Evolutionary conservation across 2,797 vertebrate species (phyloP), one percentile per base, ranked within the genome.

Genomic region (Hoplostethus atlanticus): DNA sequence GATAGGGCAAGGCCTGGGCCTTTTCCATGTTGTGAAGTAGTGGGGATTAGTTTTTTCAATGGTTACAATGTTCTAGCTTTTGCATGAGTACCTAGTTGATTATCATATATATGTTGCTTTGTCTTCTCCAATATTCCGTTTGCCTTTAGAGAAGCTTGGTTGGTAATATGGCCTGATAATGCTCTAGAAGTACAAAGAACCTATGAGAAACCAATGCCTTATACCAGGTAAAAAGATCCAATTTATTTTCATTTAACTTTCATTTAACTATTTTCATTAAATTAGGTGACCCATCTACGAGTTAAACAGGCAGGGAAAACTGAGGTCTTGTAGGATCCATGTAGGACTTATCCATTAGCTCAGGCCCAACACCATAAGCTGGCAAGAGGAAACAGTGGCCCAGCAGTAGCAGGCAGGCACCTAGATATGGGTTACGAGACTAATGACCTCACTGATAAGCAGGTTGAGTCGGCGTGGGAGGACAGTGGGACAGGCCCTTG

Each of bases 391-490:
- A 77, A 77, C 86, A 52, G 84, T 3, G 4, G 71, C 73, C 31
- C 0, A 12, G 71, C 75, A 65, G 81, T 73, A 77, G 79, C 73
- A 31, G 77, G 47, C 74, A 63, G 80, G 84, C 79, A 74, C 82
- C 79, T 67, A 77, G 89, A 92, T 86, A 90, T 76, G 73, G 15
- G 75, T 56, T 73, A 76, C 25, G 5, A 74, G 84, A 70, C 85
- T 68, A 85, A 81, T 92, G 89, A 91, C 89, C 88, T 91, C 83
- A 82, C 76, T 76, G 85, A 85, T 90, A 91, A 93, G 90, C 65
- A 86, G 87, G 86, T 85, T 84, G 85, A 84, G 77, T 53, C 61
- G 40, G 84, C 44, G 77, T 84, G 84, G 86, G 84, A 84, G 81
- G 86, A 28, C 55, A 17, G 74, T 3, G 7, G 67, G 66, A 76